Base-by-base conservation (phyloP, 2,113 vertebrate genomes). In the Sander lucioperca region DNA sequence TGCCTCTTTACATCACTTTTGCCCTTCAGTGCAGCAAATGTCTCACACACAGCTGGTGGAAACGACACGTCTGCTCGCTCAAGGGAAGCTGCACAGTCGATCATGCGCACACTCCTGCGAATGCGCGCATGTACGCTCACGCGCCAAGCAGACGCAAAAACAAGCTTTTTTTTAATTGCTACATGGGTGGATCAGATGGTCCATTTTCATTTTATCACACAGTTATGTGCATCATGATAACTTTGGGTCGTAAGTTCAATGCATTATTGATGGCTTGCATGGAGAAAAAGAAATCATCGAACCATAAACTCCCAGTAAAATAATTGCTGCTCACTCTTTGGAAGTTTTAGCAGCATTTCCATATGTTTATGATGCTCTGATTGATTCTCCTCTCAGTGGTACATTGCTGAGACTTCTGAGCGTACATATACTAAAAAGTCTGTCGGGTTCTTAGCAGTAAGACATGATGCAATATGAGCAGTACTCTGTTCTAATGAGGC, bases 1-100 rank as follows among this genome's bases (percentile, higher is more conserved):
- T 11, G 63, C 79, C 86, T 90, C 81, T 90, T 82, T 77, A 82
- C 81, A 88, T 85, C 84, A 86, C 73, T 78, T 86, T 86, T 86
- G 86, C 76, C 84, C 84, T 86, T 86, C 79, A 88, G 84, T 64
- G 18, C 57, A 27, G 74, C 61, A 73, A 88, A 82, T 27, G 59
- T 43, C 75, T 77, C 80, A 27, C 65, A 73, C 56, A 80, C 72
- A 74, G 77, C 79, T 58, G 78, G 71, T 71, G 75, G 71, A 79
- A 74, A 39, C 67, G 51, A 62, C 77, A 62, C 14, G 14, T n/a
- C 30, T 27, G 33, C 57, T 82, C 13, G 27, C 27, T 1, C 57
- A 27, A 1, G 48, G 39, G n/a, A n/a, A 50, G 73, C 30, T 0
- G 54, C 64, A 64, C 50, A 73, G 68, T 43, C 48, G n/a, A 73